Percentiles rank a stretch among this genome's conserved stretches.
Conservation (phyloP, 2,888 invertebrate species). For the Sialis fuliginosa region DNA sequence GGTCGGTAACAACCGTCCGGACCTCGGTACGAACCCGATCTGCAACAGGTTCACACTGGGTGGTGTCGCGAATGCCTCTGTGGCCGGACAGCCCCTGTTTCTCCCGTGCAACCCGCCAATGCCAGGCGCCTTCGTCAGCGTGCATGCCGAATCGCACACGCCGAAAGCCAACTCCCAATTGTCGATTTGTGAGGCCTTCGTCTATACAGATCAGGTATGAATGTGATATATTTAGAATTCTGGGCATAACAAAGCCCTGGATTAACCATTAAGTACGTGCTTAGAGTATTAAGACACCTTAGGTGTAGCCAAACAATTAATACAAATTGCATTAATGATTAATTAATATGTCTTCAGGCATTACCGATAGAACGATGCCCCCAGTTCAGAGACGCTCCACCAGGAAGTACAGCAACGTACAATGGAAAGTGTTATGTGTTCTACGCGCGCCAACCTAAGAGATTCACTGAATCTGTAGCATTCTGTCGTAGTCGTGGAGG, state of each 20-base stretch:
- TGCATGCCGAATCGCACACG: slow-evolving; percentile 61
- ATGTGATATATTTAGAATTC: not conserved
- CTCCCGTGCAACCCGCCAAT: slow-evolving; percentile 87
- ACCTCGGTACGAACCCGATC: slow-evolving; percentile 77
- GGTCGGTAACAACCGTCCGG: slow-evolving; percentile 84
- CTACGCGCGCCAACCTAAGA: slow-evolving; percentile 70
- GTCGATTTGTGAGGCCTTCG: slow-evolving; percentile 85
- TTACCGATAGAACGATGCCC: slow-evolving; percentile 83
- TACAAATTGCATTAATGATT: no score
- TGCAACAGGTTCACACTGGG: slow-evolving; percentile 80
- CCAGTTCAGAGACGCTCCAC: slow-evolving; percentile 81
- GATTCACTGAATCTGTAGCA: slow-evolving; percentile 59
- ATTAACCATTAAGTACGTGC: no score
- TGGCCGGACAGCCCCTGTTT: slow-evolving; percentile 64
- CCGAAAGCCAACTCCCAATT: slow-evolving; percentile 54
- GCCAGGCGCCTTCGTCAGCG: slow-evolving; percentile 88
- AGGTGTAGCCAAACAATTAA: no score
- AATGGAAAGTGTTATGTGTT: slow-evolving; percentile 92
- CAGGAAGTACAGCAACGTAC: slow-evolving; percentile 82
- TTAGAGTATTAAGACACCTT: no score
- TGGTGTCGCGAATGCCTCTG: slow-evolving; percentile 41
- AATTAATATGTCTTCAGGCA: slow-evolving; percentile 30
- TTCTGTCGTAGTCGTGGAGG: slow-evolving; percentile 72
- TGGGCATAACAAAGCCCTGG: no score
- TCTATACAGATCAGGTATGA: slow-evolving; percentile 66